phyloP scores from a whole-genome alignment of 35 echinoderm and acorn worm species.

The Strongylocentrotus purpuratus region DNA sequence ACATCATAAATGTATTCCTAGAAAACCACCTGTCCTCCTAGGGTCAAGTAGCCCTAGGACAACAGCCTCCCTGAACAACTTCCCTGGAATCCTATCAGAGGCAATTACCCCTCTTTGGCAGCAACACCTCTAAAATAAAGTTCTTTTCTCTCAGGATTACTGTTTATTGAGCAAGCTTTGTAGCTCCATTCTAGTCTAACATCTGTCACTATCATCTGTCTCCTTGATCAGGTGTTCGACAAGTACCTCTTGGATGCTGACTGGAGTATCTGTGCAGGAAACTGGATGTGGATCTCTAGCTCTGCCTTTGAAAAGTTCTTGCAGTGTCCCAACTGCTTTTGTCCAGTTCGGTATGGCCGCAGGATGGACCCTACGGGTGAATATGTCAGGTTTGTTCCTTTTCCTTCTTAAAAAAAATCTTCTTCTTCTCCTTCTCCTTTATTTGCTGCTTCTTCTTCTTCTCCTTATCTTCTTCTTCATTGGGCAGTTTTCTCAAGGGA shows the following conservation, averaged over 20 bases:
- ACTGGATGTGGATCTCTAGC: slow-evolving; percentile 99
- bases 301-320: slow-evolving; percentile 96
- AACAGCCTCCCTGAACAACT: no score
- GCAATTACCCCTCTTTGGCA: neutral
- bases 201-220: neutral
- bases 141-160: neutral
- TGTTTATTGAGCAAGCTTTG: neutral
- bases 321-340: slow-evolving; percentile 94
- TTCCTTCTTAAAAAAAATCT: no score
- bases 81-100: no score
- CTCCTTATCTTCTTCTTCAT: no score
- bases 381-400: slow-evolving; percentile 73
- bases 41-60: no score
- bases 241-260: slow-evolving; percentile 87
- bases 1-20: no score
- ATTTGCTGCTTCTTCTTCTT: no score
- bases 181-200: neutral
- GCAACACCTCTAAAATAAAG: neutral
- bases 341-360: slow-evolving; percentile 88
- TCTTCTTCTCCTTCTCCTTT: no score
- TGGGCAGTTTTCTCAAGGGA: no score
- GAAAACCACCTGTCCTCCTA: no score
- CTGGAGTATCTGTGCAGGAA: slow-evolving; percentile 95
- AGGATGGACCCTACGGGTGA: slow-evolving; percentile 88
- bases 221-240: slow-evolving; percentile 64